Base-by-base conservation (phyloP, 2,797 vertebrate species). In the Microhierax caerulescens region DNA sequence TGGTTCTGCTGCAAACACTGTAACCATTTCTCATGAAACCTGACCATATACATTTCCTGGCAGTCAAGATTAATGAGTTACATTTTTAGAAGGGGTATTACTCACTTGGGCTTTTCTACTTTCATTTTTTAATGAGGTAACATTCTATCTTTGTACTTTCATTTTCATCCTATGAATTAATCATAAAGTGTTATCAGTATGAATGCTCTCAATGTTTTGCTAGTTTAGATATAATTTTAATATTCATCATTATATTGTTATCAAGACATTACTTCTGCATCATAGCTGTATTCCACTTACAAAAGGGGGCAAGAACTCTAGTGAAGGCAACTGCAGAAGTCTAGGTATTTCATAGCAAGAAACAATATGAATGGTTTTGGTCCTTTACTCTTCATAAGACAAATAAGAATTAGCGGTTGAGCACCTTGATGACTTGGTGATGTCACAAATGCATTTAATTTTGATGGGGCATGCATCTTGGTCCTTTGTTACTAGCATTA, bases 91-190 rank as follows among this genome's bases (percentile, higher is more conserved):
- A 78, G 19, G 47, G 22, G 32, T 37, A 51, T 69, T 90, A 93
- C 57, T 95, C 85, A 82, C 61, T 56, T 87, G 64, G 53, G 81
- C 59, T 79, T 86, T 80, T 64, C 65, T 80, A 50, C 60, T 91
- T 97, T 94, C 64, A 91, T 36, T 93, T 88, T 73, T 85, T 91
- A 93, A 93, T 79, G 88, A 96, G 50, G 69, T 64, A 92, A 32
- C 2, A 5, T 88, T 77, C 90, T 83, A 85, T 77, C 79, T 95
- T 92, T 90, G 54, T 60, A 72, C 43, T 45, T 89, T 78, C 60
- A 59, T 95, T 90, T 87, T 57, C 69, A 89, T 85, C 30, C 32
- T 5, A 77, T 92, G 48, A 92, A 95, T 97, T 89, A 95, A 92
- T 69, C 92, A 95, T 81, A 15, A 65, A 63, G 43, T 50, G 15